Evolutionary conservation across 2,113 vertebrate species (phyloP).

Genomic region (Gallinago paraguaiae): DNA sequence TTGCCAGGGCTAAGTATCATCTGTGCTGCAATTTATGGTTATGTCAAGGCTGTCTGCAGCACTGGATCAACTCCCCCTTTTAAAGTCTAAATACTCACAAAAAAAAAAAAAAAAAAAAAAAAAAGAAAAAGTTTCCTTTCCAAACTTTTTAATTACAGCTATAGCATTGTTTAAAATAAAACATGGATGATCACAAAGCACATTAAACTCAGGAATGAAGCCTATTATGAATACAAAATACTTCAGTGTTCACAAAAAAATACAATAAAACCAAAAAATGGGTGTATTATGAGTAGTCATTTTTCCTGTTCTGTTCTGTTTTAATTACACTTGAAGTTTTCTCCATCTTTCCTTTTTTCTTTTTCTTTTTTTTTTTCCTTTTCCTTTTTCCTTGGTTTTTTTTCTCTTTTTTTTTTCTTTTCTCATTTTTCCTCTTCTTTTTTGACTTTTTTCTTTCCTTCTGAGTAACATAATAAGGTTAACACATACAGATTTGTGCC

Average conservation of each 20-base stretch:
- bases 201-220: not conserved
- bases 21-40: not conserved
- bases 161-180: not conserved
- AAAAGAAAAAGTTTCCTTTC: not conserved
- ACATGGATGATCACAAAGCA: not conserved
- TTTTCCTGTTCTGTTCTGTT: not conserved
- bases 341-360: too few relatives aligned
- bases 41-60: not conserved
- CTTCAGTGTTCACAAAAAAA: not conserved
- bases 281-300: accelerated
- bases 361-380: too few relatives aligned
- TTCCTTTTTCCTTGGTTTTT: too few relatives aligned
- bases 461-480: not conserved
- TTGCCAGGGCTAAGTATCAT: not conserved
- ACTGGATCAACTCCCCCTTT: not conserved
- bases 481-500: not conserved
- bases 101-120: not conserved
- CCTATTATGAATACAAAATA: not conserved
- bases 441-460: not conserved
- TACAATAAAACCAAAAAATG: not conserved
- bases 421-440: not conserved
- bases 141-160: not conserved
- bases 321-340: too few relatives aligned
- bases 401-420: too few relatives aligned
- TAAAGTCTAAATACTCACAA: not conserved